Base-by-base conservation (phyloP, 2,113 vertebrate species). In the Cacatua alba region DNA sequence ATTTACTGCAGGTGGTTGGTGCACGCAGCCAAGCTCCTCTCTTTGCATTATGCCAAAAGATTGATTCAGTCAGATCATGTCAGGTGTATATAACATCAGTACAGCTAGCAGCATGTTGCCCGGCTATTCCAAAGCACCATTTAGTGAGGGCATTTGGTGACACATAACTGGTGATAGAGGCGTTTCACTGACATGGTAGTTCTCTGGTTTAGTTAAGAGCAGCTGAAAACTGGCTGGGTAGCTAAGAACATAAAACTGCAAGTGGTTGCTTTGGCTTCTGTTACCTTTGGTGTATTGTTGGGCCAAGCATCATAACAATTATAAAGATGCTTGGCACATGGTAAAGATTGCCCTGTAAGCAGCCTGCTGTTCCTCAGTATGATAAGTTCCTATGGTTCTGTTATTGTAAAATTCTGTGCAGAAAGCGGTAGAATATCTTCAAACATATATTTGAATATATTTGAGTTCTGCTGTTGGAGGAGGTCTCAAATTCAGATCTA, bases 201-300 rank as follows among this genome's bases (percentile, higher is more conserved):
- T 94, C 17, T 31, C 17, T 57, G 11, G 8, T 86, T 83, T 81
- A 77, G 13, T 83, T 76, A 71, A 86, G 44, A 91, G 39, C 43
- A 60, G 44, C 18, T 96, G 72, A 83, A 91, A 75, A 55, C 10
- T 70, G 35, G 4, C 33, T 71, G 29, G 4, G 10, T 70, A 51
- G 17, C 6, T 59, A 29, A 43, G 25, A 64, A 63, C 6, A 28
- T 53, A 55, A 67, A 92, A 33, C 20, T 88, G 13, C 10, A 46
- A 78, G 23, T 70, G 33, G 2, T 20, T 35, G 35, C 55, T 82
- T 82, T 82, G 8, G 20, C 26, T 94, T 83, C 39, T 13, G 3
- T 64, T 77, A 11, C 0, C 0, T 64, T 90, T 81, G 46, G 16
- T 11, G 5, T 51, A 5, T 43, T 29, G 7, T 60, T 77, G 44